Percentiles rank a stretch among this genome's conserved stretches.
Evolutionary conservation across 2,113 vertebrate species (phyloP).

Genomic region (Corythaeola cristata): DNA sequence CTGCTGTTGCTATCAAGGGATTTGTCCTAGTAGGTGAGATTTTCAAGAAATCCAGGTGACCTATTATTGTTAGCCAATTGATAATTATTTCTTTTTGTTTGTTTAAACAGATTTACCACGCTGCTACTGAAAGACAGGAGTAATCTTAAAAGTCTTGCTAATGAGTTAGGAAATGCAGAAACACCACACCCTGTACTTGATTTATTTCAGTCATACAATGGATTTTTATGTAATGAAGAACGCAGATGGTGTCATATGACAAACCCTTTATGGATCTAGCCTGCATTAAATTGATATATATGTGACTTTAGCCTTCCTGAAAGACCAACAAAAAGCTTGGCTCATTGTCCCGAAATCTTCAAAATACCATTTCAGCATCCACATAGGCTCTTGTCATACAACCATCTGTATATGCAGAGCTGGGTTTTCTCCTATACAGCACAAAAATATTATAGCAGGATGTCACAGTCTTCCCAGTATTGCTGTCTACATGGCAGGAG

Average conservation of each 20-base stretch:
- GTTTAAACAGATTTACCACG: neutral
- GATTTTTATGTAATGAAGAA: constrained; percentile 9
- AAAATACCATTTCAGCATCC: neutral
- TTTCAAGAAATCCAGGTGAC: neutral
- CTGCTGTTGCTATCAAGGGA: neutral
- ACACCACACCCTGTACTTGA: constrained; percentile 35
- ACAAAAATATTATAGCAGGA: neutral
- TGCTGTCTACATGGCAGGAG: neutral
- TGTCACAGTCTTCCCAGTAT: neutral
- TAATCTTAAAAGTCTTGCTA: neutral
- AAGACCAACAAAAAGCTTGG: neutral
- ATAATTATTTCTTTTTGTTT: neutral
- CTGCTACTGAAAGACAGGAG: neutral
- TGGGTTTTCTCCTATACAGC: neutral
- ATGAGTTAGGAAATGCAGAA: constrained; percentile 47
- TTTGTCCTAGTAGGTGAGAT: neutral
- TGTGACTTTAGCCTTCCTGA: neutral
- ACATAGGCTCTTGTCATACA: neutral
- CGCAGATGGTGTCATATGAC: neutral
- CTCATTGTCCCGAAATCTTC: neutral
- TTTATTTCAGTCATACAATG: constrained; percentile 25
- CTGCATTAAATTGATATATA: neutral
- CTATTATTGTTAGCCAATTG: neutral
- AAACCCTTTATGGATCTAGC: neutral
- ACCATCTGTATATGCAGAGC: neutral